Evolutionary conservation across 2,888 invertebrate genomes (phyloP).

Genomic region (Seira sanloemensis): DNA sequence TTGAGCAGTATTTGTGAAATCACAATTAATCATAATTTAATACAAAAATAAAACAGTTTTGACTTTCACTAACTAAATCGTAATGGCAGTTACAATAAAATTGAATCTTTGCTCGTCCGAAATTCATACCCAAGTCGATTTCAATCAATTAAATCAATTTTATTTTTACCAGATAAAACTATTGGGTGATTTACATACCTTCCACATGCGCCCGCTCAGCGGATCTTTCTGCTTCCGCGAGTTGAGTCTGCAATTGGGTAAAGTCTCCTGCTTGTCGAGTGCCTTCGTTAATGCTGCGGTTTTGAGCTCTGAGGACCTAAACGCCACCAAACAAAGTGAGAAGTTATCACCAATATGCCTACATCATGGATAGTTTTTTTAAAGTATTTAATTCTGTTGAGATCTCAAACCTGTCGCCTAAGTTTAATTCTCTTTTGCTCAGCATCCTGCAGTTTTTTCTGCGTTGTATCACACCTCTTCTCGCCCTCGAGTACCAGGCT

Average conservation of each 20-base stretch:
- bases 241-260: slow-evolving; percentile 76
- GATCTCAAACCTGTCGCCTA: slow-evolving; percentile 70
- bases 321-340: slow-evolving; percentile 8
- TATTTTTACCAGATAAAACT: not conserved
- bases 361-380: not conserved
- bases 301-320: slow-evolving; percentile 71
- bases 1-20: not conserved
- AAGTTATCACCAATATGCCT: not conserved
- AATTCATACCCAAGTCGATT: too few relatives aligned
- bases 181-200: slow-evolving; percentile 75
- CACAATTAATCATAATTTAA: slow-evolving; percentile 14
- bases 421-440: slow-evolving; percentile 71
- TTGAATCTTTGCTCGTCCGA: too few relatives aligned
- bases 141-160: not conserved
- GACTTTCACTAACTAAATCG: not conserved
- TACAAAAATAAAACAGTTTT: not conserved
- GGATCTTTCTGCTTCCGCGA: slow-evolving; percentile 77
- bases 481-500: slow-evolving; percentile 72
- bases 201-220: slow-evolving; percentile 77
- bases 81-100: not conserved
- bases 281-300: slow-evolving; percentile 65
- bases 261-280: slow-evolving; percentile 75
- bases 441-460: slow-evolving; percentile 69
- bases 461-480: slow-evolving; percentile 67
- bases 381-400: too few relatives aligned